These are phyloP conservation scores for Cichlasoma orientale DNA, from an alignment of 2,797 vertebrate species.

Conservation along the genomic window DNA sequence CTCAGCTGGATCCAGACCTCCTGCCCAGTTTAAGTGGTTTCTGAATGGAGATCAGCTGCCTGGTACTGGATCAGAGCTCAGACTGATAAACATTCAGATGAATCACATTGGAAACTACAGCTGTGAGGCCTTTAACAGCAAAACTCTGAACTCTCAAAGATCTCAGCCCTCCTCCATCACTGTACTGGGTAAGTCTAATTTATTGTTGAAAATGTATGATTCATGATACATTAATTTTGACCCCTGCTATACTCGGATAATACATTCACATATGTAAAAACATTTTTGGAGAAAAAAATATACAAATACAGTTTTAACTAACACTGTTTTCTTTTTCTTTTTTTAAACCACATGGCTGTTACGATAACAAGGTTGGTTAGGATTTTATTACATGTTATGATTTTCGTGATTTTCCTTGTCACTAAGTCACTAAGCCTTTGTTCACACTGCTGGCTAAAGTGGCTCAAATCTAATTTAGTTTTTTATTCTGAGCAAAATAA, in stretches of 20 bases:
- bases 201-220: background rate
- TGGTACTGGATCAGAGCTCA: conserved; percentile 38
- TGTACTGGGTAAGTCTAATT: rapidly evolving
- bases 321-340: too few species aligned
- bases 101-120: rapidly evolving
- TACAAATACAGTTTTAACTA: background rate
- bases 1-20: rapidly evolving
- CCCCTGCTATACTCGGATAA: background rate
- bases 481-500: too few species aligned
- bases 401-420: too few species aligned
- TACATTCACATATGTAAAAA: background rate
- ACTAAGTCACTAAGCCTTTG: too few species aligned
- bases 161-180: rapidly evolving
- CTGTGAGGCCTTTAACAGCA: background rate
- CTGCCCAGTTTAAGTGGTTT: rapidly evolving
- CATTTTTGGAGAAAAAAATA: too few species aligned
- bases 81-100: conserved; percentile 8
- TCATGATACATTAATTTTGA: background rate
- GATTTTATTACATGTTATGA: too few species aligned
- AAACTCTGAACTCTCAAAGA: background rate
- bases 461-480: too few species aligned
- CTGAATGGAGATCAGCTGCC: rapidly evolving
- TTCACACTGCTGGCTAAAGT: too few species aligned
- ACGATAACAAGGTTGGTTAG: too few species aligned
- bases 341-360: too few species aligned